phyloP scores from a whole-genome alignment of 1,140 invertebrate genomes.

The Leguminivora glycinivorella region DNA sequence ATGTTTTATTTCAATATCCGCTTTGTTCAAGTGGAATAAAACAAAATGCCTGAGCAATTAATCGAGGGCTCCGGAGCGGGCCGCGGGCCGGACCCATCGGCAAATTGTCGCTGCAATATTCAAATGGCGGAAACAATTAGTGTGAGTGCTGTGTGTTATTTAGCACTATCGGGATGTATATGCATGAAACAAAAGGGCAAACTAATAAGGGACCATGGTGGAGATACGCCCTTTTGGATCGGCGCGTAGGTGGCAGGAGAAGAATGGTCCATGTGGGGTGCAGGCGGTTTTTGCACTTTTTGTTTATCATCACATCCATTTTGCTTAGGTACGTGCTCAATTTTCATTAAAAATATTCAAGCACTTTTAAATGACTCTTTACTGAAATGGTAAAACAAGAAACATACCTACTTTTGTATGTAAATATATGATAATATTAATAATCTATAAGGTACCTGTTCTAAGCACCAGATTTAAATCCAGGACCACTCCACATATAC shows the following conservation, averaged over 20 bases:
- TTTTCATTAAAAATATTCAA: not conserved
- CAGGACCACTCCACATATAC: too few species aligned
- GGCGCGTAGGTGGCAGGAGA: not conserved
- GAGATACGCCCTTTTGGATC: not conserved
- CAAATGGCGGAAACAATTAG: constrained; percentile 80
- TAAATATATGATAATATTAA: too few species aligned
- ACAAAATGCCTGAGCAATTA: constrained; percentile 74
- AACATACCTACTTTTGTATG: too few species aligned
- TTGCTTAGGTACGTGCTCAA: not conserved
- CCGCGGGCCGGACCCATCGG: constrained; percentile 69
- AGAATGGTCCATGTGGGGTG: not conserved
- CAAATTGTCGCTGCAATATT: constrained; percentile 78
- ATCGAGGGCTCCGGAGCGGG: constrained; percentile 60
- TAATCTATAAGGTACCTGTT: too few species aligned
- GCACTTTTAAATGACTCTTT: not conserved
- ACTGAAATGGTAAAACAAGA: too few species aligned
- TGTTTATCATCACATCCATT: constrained; percentile 1
- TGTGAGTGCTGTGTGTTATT: constrained; percentile 72
- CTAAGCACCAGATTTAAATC: too few species aligned
- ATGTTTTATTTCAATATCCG: constrained; percentile 33
- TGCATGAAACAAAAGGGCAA: constrained; percentile 28
- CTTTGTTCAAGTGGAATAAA: constrained; percentile 56
- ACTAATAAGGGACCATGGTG: not conserved
- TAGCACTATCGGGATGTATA: constrained; percentile 34
- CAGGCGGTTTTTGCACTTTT: constrained; percentile 11